Base-by-base conservation (phyloP, 2,888 invertebrate species). In the Chaitophorus viminalis region DNA sequence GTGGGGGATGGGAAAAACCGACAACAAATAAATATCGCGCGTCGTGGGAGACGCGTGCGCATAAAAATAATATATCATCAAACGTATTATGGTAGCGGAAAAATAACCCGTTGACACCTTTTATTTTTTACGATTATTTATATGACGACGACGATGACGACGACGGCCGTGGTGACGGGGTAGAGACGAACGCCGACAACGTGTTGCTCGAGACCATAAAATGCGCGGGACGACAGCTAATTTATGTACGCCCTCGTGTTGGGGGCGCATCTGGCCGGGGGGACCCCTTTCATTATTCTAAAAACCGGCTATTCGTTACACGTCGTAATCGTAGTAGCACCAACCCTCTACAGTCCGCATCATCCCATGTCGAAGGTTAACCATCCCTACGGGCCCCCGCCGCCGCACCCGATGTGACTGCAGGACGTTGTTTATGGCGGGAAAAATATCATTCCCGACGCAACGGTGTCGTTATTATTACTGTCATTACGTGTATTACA, bases 91-190 rank as follows among this genome's bases (percentile, higher is more conserved):
- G 29, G 74, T 54, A 74, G 25, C 25, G n/a, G 25, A 86, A 86
- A 81, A 72, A 54, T 79, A 86, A 86, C 79, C 86, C 86, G 86
- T 86, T 79, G 86, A 79, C 86, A 86, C 54, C 29, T 82, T 86
- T 86, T 86, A 86, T 86, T 78, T 86, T 86, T 86, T 86, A 86
- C 86, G 86, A 86, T 86, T 86, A 86, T 79, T 86, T 86, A 86
- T 86, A 74, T 54, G 77, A 78, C 72, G 77, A 70, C 33, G 46
- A 33, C 82, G 39, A 29, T 39, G n/a, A 52, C 70, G 31, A 11
- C 29, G 29, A n/a, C 65, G 39, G n/a, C 17, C 65, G 65, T 5
- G 5, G 36, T 36, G 6, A 6, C 4, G 36, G 6, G 3, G 36
- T 36, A 5, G 36, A 52, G n/a, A 54, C 54, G 54, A n/a, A n/a